Conservation (phyloP, 2,797 vertebrate genomes). For the Sylvia borin region DNA sequence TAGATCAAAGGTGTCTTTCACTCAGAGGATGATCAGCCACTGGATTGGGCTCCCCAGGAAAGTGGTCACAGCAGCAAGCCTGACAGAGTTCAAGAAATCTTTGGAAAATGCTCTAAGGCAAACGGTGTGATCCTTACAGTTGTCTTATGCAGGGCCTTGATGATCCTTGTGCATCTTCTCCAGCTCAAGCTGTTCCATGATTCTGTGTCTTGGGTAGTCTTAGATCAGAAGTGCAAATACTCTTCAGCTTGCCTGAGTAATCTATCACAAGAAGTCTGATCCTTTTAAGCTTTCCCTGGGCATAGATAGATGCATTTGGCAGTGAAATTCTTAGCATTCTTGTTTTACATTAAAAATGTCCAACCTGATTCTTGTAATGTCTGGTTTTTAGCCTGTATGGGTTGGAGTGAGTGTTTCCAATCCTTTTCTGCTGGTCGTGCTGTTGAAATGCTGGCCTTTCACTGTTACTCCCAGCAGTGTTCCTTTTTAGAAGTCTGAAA, state of each 20-base stretch:
- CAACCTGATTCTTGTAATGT: background rate
- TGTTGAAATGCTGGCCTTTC: background rate
- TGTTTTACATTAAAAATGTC: background rate
- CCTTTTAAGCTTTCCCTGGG: background rate
- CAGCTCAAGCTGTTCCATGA: background rate
- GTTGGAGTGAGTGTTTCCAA: background rate
- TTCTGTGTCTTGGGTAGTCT: background rate
- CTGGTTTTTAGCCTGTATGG: fast-evolving
- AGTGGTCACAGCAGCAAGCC: background rate
- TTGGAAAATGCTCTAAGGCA: background rate
- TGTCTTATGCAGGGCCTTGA: background rate
- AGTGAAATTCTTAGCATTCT: background rate
- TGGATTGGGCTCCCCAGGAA: fast-evolving
- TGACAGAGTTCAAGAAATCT: background rate
- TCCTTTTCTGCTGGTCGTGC: background rate
- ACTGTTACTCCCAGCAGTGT: background rate
- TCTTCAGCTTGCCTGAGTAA: background rate
- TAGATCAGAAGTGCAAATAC: background rate
- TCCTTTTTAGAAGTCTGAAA: background rate
- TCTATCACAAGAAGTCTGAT: background rate
- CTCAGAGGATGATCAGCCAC: too few species aligned
- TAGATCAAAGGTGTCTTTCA: background rate
- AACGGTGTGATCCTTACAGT: background rate
- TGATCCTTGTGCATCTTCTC: background rate
- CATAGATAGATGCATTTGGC: background rate